These are phyloP conservation scores for Otolemur garnettii DNA, from an alignment of 2,113 vertebrate genomes.

Conservation along the genomic window DNA sequence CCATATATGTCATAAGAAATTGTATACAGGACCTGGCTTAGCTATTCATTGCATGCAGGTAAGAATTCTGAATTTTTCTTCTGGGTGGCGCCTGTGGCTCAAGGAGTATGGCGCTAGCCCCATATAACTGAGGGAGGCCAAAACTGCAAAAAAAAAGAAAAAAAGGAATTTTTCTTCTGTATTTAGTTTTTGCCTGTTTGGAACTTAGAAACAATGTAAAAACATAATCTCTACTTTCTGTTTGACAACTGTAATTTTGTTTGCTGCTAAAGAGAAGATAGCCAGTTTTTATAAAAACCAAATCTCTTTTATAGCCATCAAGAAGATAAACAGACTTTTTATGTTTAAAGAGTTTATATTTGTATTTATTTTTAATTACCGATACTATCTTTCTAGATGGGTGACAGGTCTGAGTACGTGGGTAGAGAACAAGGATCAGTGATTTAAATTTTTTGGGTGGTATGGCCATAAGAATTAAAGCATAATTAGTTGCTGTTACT, in stretches of 20 bases:
- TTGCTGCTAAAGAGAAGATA: background rate
- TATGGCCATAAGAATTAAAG: conserved; percentile 41
- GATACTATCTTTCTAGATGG: background rate
- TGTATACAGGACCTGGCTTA: conserved; percentile 98
- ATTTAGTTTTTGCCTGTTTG: background rate
- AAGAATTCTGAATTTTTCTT: conserved; percentile 65
- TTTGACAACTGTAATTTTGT: background rate
- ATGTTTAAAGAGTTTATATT: background rate
- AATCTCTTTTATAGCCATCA: background rate
- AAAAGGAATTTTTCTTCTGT: background rate
- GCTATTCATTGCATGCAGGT: conserved; percentile 99
- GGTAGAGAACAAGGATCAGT: background rate
- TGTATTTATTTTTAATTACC: background rate
- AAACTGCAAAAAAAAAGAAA: no score
- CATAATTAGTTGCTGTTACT: conserved; percentile 40
- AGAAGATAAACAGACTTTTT: background rate
- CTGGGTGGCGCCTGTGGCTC: no score
- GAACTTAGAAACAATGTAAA: background rate
- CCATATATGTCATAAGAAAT: conserved; percentile 99
- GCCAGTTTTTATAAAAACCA: background rate
- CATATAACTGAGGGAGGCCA: no score
- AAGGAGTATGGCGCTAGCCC: no score
- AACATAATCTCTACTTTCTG: background rate
- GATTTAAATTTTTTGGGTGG: conserved; percentile 7
- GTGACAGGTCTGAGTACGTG: background rate